Evolutionary conservation across 2,888 invertebrate species (phyloP).

Genomic region (Nycteola revayana): DNA sequence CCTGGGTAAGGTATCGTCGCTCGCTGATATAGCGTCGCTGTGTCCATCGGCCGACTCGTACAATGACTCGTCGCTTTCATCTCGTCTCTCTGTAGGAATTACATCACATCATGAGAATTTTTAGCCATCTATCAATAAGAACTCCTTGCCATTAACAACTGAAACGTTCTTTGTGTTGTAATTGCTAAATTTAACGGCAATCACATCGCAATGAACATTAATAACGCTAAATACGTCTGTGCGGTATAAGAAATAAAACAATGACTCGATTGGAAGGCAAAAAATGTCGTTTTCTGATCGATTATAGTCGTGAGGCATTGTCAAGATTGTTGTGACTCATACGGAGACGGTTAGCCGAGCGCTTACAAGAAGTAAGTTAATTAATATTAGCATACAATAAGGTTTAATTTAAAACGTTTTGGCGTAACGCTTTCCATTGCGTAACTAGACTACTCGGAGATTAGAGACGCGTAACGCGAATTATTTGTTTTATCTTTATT

Average conservation of each 20-base stretch:
- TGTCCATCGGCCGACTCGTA: conserved; percentile 77
- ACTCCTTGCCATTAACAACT: conserved; percentile 45
- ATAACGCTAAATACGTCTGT: conserved; percentile 26
- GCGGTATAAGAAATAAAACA: conserved; percentile 38
- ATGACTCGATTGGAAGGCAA: conserved; percentile 34
- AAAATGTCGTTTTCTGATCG: conserved; percentile 36
- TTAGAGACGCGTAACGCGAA: conserved; percentile 24
- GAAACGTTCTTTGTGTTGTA: conserved; percentile 16
- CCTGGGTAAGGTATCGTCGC: conserved; percentile 66
- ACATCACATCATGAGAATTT: conserved; percentile 22
- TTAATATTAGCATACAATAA: conserved; percentile 45
- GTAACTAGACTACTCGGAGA: conserved; percentile 24
- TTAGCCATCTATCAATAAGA: conserved; percentile 10
- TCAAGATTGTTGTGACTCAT: conserved; percentile 38
- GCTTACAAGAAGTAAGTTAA: conserved; percentile 22
- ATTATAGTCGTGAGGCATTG: conserved; percentile 33
- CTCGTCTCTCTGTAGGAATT: conserved; percentile 65
- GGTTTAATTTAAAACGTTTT: conserved; percentile 20
- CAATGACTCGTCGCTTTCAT: conserved; percentile 75
- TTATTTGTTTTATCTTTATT: conserved; percentile 31
- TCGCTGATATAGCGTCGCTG: conserved; percentile 71
- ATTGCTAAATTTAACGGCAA: conserved; percentile 26
- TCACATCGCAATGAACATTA: conserved; percentile 21
- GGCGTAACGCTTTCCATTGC: conserved; percentile 36
- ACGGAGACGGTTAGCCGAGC: conserved; percentile 18